Percentiles rank a stretch among this genome's conserved stretches.
phyloP scores from a whole-genome alignment of 2,113 vertebrate species.

The Callithrix jacchus region DNA sequence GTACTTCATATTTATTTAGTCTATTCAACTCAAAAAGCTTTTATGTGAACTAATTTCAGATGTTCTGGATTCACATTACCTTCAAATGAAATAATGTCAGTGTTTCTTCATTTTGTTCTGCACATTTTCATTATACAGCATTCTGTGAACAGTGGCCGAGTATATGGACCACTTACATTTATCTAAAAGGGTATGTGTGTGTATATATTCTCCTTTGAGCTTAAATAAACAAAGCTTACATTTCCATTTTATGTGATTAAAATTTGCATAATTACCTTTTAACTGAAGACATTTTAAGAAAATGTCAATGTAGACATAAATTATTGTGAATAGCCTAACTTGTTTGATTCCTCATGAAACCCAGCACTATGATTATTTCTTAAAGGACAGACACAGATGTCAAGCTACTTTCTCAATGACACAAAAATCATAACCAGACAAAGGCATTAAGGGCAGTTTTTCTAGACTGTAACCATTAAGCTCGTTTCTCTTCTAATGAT shows the following conservation, averaged over 20 bases:
- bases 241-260: neutral
- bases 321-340: neutral
- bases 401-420: neutral
- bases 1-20: neutral
- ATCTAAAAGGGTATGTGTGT: neutral
- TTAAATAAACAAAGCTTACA: neutral
- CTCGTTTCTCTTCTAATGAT: neutral
- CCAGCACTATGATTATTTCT: neutral
- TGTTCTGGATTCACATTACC: neutral
- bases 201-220: neutral
- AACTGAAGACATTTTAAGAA: neutral
- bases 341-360: neutral
- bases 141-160: neutral
- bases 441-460: neutral
- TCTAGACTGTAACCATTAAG: accelerated
- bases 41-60: neutral
- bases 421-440: neutral
- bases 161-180: neutral
- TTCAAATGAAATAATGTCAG: neutral
- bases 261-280: neutral
- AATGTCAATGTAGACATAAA: neutral
- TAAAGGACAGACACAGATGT: neutral
- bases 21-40: neutral
- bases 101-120: neutral
- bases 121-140: no score